Evolutionary conservation across 2,113 vertebrate genomes (phyloP), one percentile per base, ranked within the genome.

Genomic region (Plecotus auritus): DNA sequence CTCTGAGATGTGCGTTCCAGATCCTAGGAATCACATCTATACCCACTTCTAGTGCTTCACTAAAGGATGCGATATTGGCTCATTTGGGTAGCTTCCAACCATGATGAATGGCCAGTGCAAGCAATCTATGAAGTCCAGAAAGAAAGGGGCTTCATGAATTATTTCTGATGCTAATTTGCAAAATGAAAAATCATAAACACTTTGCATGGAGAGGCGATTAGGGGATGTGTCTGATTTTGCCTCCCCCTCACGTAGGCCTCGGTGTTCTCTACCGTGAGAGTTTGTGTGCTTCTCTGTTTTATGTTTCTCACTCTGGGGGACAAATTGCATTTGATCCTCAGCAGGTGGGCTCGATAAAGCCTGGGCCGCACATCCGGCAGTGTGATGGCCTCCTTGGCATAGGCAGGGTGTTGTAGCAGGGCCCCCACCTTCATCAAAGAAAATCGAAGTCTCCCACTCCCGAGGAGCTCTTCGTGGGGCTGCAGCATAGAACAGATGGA

Each of bases 251-350:
- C 8, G 3, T 16, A 6, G 47, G n/a, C 0, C 1, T 20, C 54
- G 1, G 0, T 1, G 30, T n/a, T 70, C 81, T 35, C 28, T 9
- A 35, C 70, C 0, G 1, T 0, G 72, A 61, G 81, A 56, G 64
- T 64, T 84, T 72, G 28, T 59, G 14, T 9, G 5, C 11, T n/a
- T 35, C 64, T 66, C 37, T 3, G 2, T 42, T 37, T 37, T 17
- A 49, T 1, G 0, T 10, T 26, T 35, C 51, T 91, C 45, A 42
- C 11, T 5, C 2, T 11, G 47, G 10, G 47, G 69, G 37, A 9
- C 13, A 61, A 30, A 67, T 80, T 88, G 73, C 37, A 1, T 74
- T 49, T 77, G 91, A 13, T 69, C 22, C 67, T 56, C 35, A 35
- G 66, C 70, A 42, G 47, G 51, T 90, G 67, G 85, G 37, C 14